Evolutionary conservation across 2,113 vertebrate genomes (phyloP), one percentile per base, ranked within the genome.

Genomic region (Percopsis transmontana): DNA sequence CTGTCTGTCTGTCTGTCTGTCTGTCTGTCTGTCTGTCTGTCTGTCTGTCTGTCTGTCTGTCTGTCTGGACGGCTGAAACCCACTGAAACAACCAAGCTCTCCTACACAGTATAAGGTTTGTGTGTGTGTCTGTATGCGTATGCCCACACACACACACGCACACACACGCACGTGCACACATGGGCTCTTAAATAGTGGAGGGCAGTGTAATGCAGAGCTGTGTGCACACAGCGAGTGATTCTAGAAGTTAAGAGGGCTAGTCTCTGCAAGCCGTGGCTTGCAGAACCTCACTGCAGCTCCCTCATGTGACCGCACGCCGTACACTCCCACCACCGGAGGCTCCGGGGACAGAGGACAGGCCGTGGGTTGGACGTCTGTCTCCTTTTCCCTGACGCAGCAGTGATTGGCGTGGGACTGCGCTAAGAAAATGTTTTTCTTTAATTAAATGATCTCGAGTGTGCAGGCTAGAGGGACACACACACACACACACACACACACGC

Each of bases 341-440:
- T 57, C 58, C 62, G 20, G 67, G 63, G 58, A 12, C 16, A 75
- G 68, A 80, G 52, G 19, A n/a, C 16, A 58, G 74, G 24, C 39
- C 56, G 52, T 60, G 68, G 48, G 58, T 51, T 54, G 51, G 18
- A 58, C 56, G 58, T 68, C 58, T 48, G 14, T 77, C 20, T 16
- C 18, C 13, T 27, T 72, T 10, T 20, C 15, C 62, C 76, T 72
- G 62, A 71, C 54, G 7, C 73, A 74, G 81, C 74, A 71, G 56
- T 68, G 72, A 20, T 11, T 74, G 87, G 82, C 66, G 82, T 75
- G 64, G 60, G 67, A 63, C 69, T 71, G 68, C 79, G 63, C 68
- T 87, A 79, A 85, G 68, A 89, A 82, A 89, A 88, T 92, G 90
- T 92, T 92, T 85, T 91, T 90, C 79, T 92, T 91, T 90, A 89